These are phyloP conservation scores for Drosophila borealis DNA, from an alignment of 2,888 invertebrate species.

Conservation along the genomic window DNA sequence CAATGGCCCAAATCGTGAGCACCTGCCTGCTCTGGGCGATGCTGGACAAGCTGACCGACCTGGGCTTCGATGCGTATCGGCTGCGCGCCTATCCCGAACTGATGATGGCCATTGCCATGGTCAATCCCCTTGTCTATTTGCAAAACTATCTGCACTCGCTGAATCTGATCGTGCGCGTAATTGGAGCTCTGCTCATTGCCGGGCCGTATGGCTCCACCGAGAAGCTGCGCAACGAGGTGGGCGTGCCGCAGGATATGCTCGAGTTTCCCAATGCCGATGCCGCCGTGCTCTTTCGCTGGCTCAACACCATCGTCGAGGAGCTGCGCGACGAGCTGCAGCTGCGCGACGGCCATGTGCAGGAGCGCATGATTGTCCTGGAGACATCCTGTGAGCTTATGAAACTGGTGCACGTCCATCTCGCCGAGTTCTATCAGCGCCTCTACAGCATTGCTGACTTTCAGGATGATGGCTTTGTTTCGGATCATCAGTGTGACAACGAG, in stretches of 20 bases:
- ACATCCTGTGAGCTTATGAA: slow-evolving; percentile 52
- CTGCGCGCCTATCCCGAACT: slow-evolving; percentile 49
- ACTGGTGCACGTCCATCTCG: slow-evolving; percentile 36
- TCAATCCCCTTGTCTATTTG: slow-evolving; percentile 52
- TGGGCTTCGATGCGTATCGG: slow-evolving; percentile 40
- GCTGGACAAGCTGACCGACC: slow-evolving; percentile 48
- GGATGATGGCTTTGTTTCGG: slow-evolving; percentile 20
- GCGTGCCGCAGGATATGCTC: slow-evolving; percentile 34
- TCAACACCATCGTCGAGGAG: slow-evolving; percentile 46
- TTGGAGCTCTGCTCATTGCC: slow-evolving; percentile 27
- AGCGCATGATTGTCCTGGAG: slow-evolving; percentile 56
- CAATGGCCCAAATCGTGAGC: slow-evolving; percentile 59
- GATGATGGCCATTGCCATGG: slow-evolving; percentile 48
- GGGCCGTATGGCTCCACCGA: slow-evolving; percentile 54
- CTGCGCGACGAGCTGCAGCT: slow-evolving; percentile 39
- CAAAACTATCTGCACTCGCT: slow-evolving; percentile 52
- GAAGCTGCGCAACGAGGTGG: slow-evolving; percentile 46
- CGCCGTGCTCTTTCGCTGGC: slow-evolving; percentile 57
- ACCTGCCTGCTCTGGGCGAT: slow-evolving; percentile 62
- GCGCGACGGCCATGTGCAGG: slow-evolving; percentile 32
- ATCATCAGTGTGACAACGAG: slow-evolving; percentile 16
- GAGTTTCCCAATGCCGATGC: slow-evolving; percentile 49
- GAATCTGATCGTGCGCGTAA: slow-evolving; percentile 53
- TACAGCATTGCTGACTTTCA: background rate
- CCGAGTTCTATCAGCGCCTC: slow-evolving; percentile 10